Conservation (phyloP, 2,888 invertebrate genomes). For the Eudiplozoon nipponicum region DNA sequence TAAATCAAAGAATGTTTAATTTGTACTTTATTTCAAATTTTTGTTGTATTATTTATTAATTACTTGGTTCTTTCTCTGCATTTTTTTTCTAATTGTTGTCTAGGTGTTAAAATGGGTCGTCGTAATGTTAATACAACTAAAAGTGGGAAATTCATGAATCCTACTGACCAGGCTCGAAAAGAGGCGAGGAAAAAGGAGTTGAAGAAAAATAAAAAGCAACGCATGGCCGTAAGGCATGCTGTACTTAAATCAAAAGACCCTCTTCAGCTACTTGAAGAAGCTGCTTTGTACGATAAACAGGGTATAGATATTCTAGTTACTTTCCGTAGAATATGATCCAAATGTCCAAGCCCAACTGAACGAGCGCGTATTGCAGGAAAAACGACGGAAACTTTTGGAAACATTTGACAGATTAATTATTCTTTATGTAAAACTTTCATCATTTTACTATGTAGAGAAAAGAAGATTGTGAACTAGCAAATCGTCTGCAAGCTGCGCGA, state of each 20-base stretch:
- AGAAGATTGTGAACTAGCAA: slow-evolving; percentile 71
- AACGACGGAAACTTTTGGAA: slow-evolving; percentile 66
- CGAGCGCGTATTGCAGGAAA: slow-evolving; percentile 77
- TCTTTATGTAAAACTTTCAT: slow-evolving; percentile 42
- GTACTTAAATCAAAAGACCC: slow-evolving; percentile 92
- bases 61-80: too few relatives aligned
- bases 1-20: too few relatives aligned
- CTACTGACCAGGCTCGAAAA: slow-evolving; percentile 69
- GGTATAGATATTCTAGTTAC: slow-evolving; percentile 32
- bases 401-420: slow-evolving; percentile 66
- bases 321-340: slow-evolving; percentile 52
- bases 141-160: slow-evolving; percentile 99
- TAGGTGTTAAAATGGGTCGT: too few relatives aligned
- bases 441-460: slow-evolving; percentile 40
- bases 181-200: slow-evolving; percentile 80
- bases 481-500: slow-evolving; percentile 48
- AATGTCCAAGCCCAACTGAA: slow-evolving; percentile 40
- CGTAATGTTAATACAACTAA: too few relatives aligned
- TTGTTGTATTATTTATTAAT: too few relatives aligned
- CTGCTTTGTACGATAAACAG: slow-evolving; percentile 93
- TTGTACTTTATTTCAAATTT: too few relatives aligned
- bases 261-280: slow-evolving; percentile 57
- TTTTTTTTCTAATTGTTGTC: too few relatives aligned
- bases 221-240: slow-evolving; percentile 71
- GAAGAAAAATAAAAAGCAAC: slow-evolving; percentile 84